These are phyloP conservation scores for Trichacis sp. DNA, from an alignment of 2,888 invertebrate species.

Conservation along the genomic window DNA sequence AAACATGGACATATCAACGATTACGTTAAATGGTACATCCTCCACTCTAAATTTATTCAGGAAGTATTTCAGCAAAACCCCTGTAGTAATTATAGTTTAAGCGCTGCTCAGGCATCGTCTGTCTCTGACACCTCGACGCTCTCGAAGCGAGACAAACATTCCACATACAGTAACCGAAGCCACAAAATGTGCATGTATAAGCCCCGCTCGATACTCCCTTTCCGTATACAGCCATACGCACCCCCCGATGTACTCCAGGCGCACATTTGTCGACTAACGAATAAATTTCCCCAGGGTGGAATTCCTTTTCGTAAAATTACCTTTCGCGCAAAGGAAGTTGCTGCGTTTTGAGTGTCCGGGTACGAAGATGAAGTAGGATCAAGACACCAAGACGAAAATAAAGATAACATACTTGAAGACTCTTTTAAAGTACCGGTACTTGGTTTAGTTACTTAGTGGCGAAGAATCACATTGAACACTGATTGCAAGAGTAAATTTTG, in stretches of 20 bases:
- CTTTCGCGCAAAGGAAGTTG: slow-evolving; percentile 35
- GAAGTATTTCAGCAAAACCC: slow-evolving; percentile 45
- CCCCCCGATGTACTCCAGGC: background rate
- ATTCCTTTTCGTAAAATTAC: slow-evolving; percentile 43
- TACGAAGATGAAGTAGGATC: slow-evolving; percentile 35
- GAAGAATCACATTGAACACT: no score
- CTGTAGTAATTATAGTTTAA: slow-evolving; percentile 55
- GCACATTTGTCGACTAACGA: slow-evolving; percentile 34
- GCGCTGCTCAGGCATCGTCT: slow-evolving; percentile 48
- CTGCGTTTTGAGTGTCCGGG: slow-evolving; percentile 28
- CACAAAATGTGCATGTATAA: slow-evolving; percentile 18
- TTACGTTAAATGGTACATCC: background rate
- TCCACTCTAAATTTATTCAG: slow-evolving; percentile 12
- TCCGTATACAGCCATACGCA: slow-evolving; percentile 8
- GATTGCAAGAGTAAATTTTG: no score
- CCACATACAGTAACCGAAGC: slow-evolving; percentile 24
- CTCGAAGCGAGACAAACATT: slow-evolving; percentile 26
- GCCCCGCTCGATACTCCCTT: background rate
- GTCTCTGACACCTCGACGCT: slow-evolving; percentile 53
- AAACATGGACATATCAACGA: no score
- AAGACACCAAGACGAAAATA: slow-evolving; percentile 19
- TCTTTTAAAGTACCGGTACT: no score
- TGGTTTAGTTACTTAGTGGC: no score
- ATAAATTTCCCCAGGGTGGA: slow-evolving; percentile 39
- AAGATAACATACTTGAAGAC: no score